Base-by-base conservation (phyloP, 2,113 vertebrate genomes). In the Mobula hypostoma region DNA sequence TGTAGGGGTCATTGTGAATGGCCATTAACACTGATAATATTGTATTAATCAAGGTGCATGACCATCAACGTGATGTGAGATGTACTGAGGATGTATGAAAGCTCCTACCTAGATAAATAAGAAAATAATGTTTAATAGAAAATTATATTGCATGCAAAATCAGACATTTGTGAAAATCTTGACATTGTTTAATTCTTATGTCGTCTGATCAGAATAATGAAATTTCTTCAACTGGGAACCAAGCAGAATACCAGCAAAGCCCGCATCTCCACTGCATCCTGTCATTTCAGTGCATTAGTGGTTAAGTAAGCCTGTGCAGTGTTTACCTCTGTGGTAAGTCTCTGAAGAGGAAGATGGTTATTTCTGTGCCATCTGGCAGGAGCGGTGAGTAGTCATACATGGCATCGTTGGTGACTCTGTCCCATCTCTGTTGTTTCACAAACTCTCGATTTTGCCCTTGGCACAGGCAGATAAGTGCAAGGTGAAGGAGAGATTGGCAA, bases 291-390 rank as follows among this genome's bases (percentile, higher is more conserved):
- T 83, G 40, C 7, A 21, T 24, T 56, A 56, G 19, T 56, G 2
- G 4, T 4, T 29, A 58, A 27, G 2, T 21, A 85, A 24, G 48
- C 15, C 40, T 83, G 40, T 21, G 21, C 48, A 58, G 82, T 14
- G 24, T 58, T 83, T 96, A 98, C 98, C 98, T 98, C 95, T 97
- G 97, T 61, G 97, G 96, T 72, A 97, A 96, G 92, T 98, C 98
- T 95, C 97, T 97, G 82, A 97, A 95, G 80, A 98, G 96, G 66
- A 97, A 96, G 87, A 98, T 0, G 61, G 97, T 96, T 6, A 96
- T 98, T 96, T 97, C 95, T 95, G 96, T 98, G 36, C 97, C 97
- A 76, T 98, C 97, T 80, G 95, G 96, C 91, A 98, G 96, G 95
- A 97, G 97, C 21, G 95, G 94, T 1, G 96, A 96, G 21, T 96